Percentiles rank a stretch among this genome's conserved stretches.
These are phyloP conservation scores for Eublepharis macularius DNA, from an alignment of 2,113 vertebrate species.

Conservation along the genomic window DNA sequence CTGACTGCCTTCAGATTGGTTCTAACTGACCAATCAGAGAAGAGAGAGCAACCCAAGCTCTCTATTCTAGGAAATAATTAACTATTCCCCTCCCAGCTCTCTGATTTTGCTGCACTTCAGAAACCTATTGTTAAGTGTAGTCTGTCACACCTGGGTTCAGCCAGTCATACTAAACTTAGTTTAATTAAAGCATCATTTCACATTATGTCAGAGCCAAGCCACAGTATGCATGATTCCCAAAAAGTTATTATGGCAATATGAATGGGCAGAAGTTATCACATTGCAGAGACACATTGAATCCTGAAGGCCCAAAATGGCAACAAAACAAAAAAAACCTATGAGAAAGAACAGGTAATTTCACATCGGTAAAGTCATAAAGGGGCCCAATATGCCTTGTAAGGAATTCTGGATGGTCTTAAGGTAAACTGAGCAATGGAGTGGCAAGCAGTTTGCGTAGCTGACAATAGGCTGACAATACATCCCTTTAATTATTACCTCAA, in stretches of 20 bases:
- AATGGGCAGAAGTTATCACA: background rate
- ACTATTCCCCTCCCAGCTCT: too few species aligned
- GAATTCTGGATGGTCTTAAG: conserved; percentile 18
- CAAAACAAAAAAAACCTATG: background rate
- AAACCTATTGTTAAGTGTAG: too few species aligned
- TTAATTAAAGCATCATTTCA: too few species aligned
- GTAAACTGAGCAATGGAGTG: background rate
- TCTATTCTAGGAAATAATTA: too few species aligned
- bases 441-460: background rate
- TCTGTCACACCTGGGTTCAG: too few species aligned
- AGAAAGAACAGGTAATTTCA: background rate
- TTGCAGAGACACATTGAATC: background rate
- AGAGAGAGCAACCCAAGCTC: too few species aligned
- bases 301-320: too few species aligned
- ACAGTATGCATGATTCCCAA: background rate
- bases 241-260: background rate
- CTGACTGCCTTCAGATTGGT: too few species aligned
- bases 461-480: accelerated
- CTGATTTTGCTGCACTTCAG: too few species aligned
- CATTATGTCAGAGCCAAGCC: too few species aligned
- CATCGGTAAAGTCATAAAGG: background rate
- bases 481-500: background rate
- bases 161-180: too few species aligned
- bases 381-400: conserved; percentile 43
- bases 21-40: too few species aligned